Evolutionary conservation across 2,113 vertebrate species (phyloP).

Genomic region (Crotalus helleri): DNA sequence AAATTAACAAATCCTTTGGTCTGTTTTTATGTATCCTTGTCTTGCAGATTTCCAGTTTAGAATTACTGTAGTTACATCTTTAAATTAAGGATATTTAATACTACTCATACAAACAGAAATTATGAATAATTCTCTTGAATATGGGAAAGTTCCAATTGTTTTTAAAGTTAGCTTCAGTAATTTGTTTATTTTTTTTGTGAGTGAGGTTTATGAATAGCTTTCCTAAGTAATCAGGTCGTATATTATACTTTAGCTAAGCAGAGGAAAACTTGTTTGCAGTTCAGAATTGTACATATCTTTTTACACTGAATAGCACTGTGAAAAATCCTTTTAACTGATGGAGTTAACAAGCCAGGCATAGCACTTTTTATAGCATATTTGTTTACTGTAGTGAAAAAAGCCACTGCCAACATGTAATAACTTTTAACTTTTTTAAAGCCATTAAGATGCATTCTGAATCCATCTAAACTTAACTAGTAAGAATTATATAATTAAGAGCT

Average conservation of each 20-base stretch:
- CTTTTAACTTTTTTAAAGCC: background rate
- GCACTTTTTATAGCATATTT: background rate
- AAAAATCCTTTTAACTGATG: slow-evolving; percentile 25
- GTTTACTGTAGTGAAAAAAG: background rate
- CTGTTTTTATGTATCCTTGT: slow-evolving; percentile 44
- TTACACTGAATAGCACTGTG: slow-evolving; percentile 16
- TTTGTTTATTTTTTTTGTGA: slow-evolving; percentile 47
- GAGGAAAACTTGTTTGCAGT: slow-evolving; percentile 45
- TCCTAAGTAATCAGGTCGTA: slow-evolving; percentile 43
- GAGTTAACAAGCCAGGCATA: background rate
- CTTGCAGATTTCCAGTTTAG: slow-evolving; percentile 44
- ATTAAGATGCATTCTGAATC: background rate
- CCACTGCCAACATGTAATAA: background rate
- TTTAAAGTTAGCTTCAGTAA: slow-evolving; percentile 34
- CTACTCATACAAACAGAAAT: slow-evolving; percentile 11
- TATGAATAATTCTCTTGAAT: slow-evolving; percentile 40
- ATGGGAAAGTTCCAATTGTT: slow-evolving; percentile 47
- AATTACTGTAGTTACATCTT: background rate
- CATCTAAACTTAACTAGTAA: background rate
- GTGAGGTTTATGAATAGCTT: slow-evolving; percentile 33
- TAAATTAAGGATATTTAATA: slow-evolving; percentile 53
- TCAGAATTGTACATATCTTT: slow-evolving; percentile 27
- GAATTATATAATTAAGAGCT: background rate
- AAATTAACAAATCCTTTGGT: background rate
- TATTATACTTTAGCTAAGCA: slow-evolving; percentile 48